Evolutionary conservation across 1,140 invertebrate species (phyloP), one percentile per base, ranked within the genome.

Genomic region (Paralvinella palmiformis): DNA sequence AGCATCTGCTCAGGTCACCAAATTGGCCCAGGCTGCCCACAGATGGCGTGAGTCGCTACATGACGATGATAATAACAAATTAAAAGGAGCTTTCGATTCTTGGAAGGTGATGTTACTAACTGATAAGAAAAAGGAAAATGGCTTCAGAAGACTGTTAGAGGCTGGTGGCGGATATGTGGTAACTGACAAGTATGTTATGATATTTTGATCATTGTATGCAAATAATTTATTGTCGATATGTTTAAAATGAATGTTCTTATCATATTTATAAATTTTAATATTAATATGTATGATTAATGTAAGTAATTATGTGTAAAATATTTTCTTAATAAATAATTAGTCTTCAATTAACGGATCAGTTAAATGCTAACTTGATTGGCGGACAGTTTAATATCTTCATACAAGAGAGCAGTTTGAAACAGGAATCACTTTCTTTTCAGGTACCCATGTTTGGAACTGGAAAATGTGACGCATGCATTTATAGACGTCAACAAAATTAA

Each of bases 91-190:
- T 1, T 92, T 91, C 74, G 72, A 82, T 4, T 83, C 84, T 13
- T 86, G 91, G 76, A 80, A 84, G 1, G 89, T 88, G 1, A 78
- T 92, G 15, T 73, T 94, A n/a, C 83, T 89, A 68, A 82, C 86
- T n/a, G 79, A 82, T 13, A 82, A 84, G 13, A 84, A 85, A 1
- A 86, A 86, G 64, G 81, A 84, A 36, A 83, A 82, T 1, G 85
- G 88, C 52, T 87, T 91, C 65, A 76, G 83, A 10, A 83, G 89
- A 63, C 82, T 92, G 0, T 82, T 93, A 32, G 76, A 84, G 44
- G 89, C 89, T 3, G 90, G 90, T 0, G 87, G 85, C 3, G 90
- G 89, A 6, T 71, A 70, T 10, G 85, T 91, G 7, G 68, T 89
- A 0, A 82, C 86, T 67, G 81, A 83, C 10, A 53, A 17, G 7